phyloP scores from a whole-genome alignment of 2,888 invertebrate genomes.

The Patella caerulea region DNA sequence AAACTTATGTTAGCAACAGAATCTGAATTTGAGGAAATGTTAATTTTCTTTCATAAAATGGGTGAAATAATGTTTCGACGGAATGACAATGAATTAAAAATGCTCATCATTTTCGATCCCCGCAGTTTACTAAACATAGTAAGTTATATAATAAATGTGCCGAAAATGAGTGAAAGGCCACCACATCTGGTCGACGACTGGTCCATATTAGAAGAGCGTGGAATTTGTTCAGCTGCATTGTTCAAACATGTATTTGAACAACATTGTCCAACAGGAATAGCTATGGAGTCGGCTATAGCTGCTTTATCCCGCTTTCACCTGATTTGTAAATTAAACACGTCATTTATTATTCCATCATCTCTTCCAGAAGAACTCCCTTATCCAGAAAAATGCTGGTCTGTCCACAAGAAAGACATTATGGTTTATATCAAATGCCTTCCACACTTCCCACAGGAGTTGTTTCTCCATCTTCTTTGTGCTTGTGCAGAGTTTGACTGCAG shows the following conservation, averaged over 20 bases:
- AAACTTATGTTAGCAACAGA: conserved; percentile 34
- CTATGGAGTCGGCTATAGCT: conserved; percentile 17
- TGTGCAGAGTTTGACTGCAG: conserved; percentile 34
- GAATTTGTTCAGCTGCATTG: conserved; percentile 26
- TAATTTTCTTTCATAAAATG: conserved; percentile 37
- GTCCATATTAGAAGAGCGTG: conserved; percentile 17
- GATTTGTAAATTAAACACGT: conserved; percentile 15
- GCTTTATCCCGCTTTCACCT: conserved; percentile 26
- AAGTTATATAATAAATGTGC: conserved; percentile 25
- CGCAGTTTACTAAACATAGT: conserved; percentile 43
- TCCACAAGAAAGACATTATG: conserved; percentile 25
- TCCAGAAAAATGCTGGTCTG: conserved; percentile 39
- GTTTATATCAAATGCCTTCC: conserved; percentile 38
- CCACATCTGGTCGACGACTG: conserved; percentile 18
- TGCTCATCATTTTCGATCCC: conserved; percentile 44
- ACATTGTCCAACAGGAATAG: background rate
- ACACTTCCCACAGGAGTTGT: conserved; percentile 36
- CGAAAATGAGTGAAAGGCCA: conserved; percentile 16
- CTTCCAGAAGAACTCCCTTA: conserved; percentile 34
- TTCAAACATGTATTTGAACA: conserved; percentile 22
- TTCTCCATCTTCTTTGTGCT: conserved; percentile 39
- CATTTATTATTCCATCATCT: conserved; percentile 38
- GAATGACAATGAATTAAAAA: conserved; percentile 40
- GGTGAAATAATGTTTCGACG: conserved; percentile 46
- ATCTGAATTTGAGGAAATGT: conserved; percentile 40